Evolutionary conservation across 2,888 invertebrate genomes (phyloP).

Genomic region (Philaethria dido): DNA sequence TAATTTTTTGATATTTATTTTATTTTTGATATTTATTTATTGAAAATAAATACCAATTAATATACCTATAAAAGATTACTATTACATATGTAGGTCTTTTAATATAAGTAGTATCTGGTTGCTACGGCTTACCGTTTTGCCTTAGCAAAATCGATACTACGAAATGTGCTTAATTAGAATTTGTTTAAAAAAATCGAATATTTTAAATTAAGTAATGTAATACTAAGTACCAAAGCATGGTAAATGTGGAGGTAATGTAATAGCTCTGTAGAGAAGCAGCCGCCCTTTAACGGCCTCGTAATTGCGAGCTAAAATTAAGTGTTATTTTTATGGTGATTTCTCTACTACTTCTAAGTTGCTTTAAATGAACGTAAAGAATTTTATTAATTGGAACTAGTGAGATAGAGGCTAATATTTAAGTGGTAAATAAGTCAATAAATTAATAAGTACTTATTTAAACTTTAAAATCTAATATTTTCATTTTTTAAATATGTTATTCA

Average conservation of each 20-base stretch:
- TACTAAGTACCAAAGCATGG: slow-evolving; percentile 51
- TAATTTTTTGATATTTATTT: too few relatives aligned
- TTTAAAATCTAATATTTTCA: too few relatives aligned
- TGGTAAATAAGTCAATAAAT: not conserved
- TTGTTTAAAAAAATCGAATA: not conserved
- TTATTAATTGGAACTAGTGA: slow-evolving; percentile 77
- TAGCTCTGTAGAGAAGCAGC: slow-evolving; percentile 71
- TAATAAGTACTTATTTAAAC: too few relatives aligned
- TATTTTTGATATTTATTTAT: too few relatives aligned
- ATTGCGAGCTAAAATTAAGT: slow-evolving; percentile 82
- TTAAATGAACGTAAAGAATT: slow-evolving; percentile 79
- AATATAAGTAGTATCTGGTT: too few relatives aligned
- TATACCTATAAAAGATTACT: too few relatives aligned
- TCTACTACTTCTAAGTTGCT: slow-evolving; percentile 81
- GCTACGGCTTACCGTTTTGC: too few relatives aligned
- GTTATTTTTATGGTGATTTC: slow-evolving; percentile 84
- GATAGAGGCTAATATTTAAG: slow-evolving; percentile 7
- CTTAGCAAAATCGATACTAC: too few relatives aligned
- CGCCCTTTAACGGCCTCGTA: slow-evolving; percentile 79
- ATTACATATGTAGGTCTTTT: too few relatives aligned
- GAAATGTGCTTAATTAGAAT: too few relatives aligned
- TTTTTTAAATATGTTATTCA: too few relatives aligned
- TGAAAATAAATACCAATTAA: too few relatives aligned
- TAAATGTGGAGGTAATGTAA: slow-evolving; percentile 72
- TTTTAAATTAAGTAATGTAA: slow-evolving; percentile 18